Conservation (phyloP, 2,888 invertebrate genomes). For the Campopleginae sp. region DNA sequence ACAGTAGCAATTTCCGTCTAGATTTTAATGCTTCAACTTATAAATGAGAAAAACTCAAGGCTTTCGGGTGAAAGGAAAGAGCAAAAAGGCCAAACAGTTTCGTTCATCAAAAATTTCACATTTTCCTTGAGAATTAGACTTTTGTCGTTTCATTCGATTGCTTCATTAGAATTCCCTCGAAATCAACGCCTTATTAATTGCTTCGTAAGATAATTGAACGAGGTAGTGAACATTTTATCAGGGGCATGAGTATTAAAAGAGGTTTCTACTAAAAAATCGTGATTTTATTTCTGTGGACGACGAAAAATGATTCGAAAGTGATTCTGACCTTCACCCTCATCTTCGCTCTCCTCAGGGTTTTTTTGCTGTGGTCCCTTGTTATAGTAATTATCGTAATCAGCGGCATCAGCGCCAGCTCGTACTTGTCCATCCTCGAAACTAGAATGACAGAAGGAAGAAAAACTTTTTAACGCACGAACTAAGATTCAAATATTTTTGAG, state of each 20-base stretch:
- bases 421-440: constrained; percentile 78
- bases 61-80: not conserved
- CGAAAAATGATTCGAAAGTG: not conserved
- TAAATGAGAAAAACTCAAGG: not conserved
- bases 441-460: constrained; percentile 4
- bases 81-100: not conserved
- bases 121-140: not conserved
- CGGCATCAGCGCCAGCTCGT: constrained; percentile 75
- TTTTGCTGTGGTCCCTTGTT: constrained; percentile 79
- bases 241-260: not conserved
- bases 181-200: not conserved
- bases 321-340: constrained; percentile 79
- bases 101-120: not conserved
- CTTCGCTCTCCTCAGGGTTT: constrained; percentile 80
- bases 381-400: constrained; percentile 80
- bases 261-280: not conserved
- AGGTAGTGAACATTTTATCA: not conserved
- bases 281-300: not conserved
- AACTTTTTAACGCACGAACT: not conserved
- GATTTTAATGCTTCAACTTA: not conserved
- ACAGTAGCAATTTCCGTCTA: not conserved
- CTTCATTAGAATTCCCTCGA: no score
- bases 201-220: not conserved
- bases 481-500: not conserved
- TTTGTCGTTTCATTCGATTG: not conserved